phyloP scores from a whole-genome alignment of 2,888 invertebrate genomes.

The Carpatolechia fugitivella region DNA sequence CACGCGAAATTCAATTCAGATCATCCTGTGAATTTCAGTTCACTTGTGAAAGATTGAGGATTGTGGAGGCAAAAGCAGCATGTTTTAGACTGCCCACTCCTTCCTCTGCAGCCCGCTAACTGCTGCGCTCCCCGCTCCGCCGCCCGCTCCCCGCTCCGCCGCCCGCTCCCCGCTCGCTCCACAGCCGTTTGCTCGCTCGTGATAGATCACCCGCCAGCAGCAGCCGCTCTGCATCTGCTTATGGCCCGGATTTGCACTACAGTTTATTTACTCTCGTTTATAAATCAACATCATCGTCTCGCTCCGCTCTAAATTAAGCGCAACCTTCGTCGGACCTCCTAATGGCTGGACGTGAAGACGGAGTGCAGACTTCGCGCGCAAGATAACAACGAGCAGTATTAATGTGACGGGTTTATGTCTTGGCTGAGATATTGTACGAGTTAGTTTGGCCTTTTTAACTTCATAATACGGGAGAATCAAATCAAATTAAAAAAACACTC shows the following conservation, averaged over 20 bases:
- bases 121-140: too few relatives aligned
- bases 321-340: constrained; percentile 38
- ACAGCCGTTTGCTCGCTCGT: constrained; percentile 24
- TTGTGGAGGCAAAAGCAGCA: too few relatives aligned
- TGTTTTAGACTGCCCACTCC: too few relatives aligned
- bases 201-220: constrained; percentile 62
- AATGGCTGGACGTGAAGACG: constrained; percentile 1
- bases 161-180: constrained; percentile 17
- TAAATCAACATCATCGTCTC: constrained; percentile 43
- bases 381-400: constrained; percentile 1
- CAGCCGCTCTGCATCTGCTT: constrained; percentile 66
- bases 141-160: background rate
- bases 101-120: too few relatives aligned
- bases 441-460: too few relatives aligned
- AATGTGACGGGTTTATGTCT: background rate
- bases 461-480: too few relatives aligned
- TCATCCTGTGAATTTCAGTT: too few relatives aligned
- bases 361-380: background rate
- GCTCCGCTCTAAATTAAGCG: constrained; percentile 48
- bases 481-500: too few relatives aligned
- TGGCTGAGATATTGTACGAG: background rate
- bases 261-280: constrained; percentile 53
- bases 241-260: constrained; percentile 52
- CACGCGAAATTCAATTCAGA: too few relatives aligned
- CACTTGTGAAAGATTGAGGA: too few relatives aligned